Evolutionary conservation across 2,888 invertebrate species (phyloP).

Genomic region (Drosophila stalkeri): DNA sequence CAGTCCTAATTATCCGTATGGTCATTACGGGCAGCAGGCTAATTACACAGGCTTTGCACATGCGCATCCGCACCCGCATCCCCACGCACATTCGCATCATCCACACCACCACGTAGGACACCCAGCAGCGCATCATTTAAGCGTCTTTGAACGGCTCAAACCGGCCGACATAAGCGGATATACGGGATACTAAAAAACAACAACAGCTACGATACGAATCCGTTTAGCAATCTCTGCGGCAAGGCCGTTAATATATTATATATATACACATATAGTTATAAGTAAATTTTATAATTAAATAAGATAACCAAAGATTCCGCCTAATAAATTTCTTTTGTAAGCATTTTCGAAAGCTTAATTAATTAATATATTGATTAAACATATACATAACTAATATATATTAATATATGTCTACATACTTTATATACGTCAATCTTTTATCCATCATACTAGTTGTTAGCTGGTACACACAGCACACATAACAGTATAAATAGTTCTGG

Average conservation of each 20-base stretch:
- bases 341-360: slow-evolving; percentile 20
- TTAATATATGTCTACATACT: slow-evolving; percentile 3
- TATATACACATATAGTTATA: slow-evolving; percentile 35
- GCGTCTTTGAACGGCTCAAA: slow-evolving; percentile 86
- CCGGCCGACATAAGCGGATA: slow-evolving; percentile 86
- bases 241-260: slow-evolving; percentile 47
- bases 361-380: slow-evolving; percentile 16
- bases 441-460: background rate
- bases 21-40: slow-evolving; percentile 81
- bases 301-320: slow-evolving; percentile 76
- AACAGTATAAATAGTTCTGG: background rate
- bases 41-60: slow-evolving; percentile 63
- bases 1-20: slow-evolving; percentile 89
- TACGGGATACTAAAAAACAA: slow-evolving; percentile 84
- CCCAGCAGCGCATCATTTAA: slow-evolving; percentile 82
- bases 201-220: slow-evolving; percentile 16
- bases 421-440: background rate
- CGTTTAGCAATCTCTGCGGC: slow-evolving; percentile 63
- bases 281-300: slow-evolving; percentile 52
- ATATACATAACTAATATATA: background rate
- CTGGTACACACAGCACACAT: too few species aligned
- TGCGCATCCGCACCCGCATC: slow-evolving; percentile 35
- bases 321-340: slow-evolving; percentile 63
- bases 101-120: slow-evolving; percentile 79
- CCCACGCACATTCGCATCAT: slow-evolving; percentile 46